Conservation (phyloP, 2,113 vertebrate species). For the Pseudopodoces humilis region DNA sequence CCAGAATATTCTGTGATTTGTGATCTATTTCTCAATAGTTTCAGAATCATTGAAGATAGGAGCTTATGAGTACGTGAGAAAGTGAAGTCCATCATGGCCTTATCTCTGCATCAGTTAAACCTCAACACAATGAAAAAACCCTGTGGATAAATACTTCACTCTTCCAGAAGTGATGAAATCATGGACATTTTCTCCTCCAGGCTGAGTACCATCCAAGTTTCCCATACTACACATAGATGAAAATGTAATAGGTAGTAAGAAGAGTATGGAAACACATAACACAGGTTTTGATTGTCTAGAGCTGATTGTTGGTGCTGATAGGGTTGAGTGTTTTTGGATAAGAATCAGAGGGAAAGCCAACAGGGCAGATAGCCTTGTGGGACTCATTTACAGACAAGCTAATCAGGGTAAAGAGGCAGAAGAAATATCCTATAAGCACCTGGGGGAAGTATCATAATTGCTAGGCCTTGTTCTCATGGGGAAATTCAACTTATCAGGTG, state of each 20-base stretch:
- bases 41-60: not conserved
- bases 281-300: not conserved
- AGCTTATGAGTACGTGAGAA: not conserved
- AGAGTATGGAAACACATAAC: not conserved
- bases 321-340: not conserved
- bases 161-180: not conserved
- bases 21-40: not conserved
- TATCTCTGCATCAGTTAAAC: not conserved
- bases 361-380: no score
- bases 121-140: not conserved
- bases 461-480: not conserved
- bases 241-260: not conserved
- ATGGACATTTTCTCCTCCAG: not conserved
- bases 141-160: not conserved
- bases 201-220: not conserved
- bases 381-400: not conserved
- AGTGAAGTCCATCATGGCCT: not conserved
- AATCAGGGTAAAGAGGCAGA: not conserved
- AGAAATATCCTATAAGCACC: not conserved
- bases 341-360: not conserved
- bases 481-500: not conserved
- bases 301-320: not conserved
- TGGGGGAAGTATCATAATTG: accelerated
- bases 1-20: not conserved
- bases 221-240: not conserved